phyloP scores from a whole-genome alignment of 2,113 vertebrate species.

The human (Homo sapiens) region GRCh38 chr1:70943501-70944000 shows the following conservation, averaged over 20 bases:
- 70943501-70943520: not conserved
- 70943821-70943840: not conserved
- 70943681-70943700: not conserved
- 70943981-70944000: not conserved
- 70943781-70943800: not conserved
- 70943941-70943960: not conserved
- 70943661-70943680: not conserved
- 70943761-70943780: not conserved
- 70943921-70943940: not conserved
- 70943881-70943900: not conserved
- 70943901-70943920: slow-evolving; percentile 6
- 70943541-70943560: not conserved
- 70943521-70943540: not conserved
- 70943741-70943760: not conserved
- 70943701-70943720: not conserved
- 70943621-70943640: not conserved
- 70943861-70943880: no score
- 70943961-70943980: not conserved
- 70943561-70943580: not conserved
- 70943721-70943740: not conserved
- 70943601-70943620: not conserved
- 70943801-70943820: not conserved
- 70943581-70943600: not conserved
- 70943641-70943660: not conserved
- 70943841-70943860: no score